Evolutionary conservation across 2,113 vertebrate genomes (phyloP).

Genomic region (Callospermophilus lateralis): DNA sequence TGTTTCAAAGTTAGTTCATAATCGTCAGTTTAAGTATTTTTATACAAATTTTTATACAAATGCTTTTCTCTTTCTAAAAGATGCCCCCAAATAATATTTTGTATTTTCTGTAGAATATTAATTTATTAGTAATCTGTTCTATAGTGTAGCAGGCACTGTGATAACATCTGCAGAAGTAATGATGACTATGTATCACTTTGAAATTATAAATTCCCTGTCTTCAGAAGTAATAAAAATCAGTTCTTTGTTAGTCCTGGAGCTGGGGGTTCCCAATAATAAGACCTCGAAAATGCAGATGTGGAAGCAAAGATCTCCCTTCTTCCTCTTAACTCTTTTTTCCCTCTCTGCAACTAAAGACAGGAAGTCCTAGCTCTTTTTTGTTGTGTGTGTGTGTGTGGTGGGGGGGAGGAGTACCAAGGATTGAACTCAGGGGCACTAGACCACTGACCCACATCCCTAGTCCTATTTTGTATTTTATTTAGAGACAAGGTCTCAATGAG

Average conservation of each 20-base stretch:
- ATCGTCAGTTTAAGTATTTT: not conserved
- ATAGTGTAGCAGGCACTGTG: not conserved
- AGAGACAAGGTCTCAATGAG: too few species aligned
- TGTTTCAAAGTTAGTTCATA: constrained; percentile 56
- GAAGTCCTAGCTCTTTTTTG: not conserved
- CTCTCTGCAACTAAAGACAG: not conserved
- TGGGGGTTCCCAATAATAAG: not conserved
- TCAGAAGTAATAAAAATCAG: not conserved
- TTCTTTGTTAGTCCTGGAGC: not conserved
- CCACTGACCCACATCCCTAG: too few species aligned
- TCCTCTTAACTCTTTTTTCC: not conserved
- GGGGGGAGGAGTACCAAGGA: not conserved
- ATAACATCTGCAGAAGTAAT: not conserved
- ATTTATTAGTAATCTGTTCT: not conserved
- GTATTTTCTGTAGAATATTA: not conserved
- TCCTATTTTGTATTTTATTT: too few species aligned
- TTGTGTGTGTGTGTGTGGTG: too few species aligned
- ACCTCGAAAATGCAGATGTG: not conserved
- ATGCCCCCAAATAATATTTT: constrained; percentile 1
- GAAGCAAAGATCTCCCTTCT: not conserved
- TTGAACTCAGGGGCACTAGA: too few species aligned
- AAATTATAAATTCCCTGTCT: constrained; percentile 14
- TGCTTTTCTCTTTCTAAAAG: constrained; percentile 52
- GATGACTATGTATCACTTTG: not conserved
- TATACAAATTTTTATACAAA: not conserved